Percentiles rank a stretch among this genome's conserved stretches.
Conservation (phyloP, 2,888 invertebrate genomes). For the Ornithoptera priamus region DNA sequence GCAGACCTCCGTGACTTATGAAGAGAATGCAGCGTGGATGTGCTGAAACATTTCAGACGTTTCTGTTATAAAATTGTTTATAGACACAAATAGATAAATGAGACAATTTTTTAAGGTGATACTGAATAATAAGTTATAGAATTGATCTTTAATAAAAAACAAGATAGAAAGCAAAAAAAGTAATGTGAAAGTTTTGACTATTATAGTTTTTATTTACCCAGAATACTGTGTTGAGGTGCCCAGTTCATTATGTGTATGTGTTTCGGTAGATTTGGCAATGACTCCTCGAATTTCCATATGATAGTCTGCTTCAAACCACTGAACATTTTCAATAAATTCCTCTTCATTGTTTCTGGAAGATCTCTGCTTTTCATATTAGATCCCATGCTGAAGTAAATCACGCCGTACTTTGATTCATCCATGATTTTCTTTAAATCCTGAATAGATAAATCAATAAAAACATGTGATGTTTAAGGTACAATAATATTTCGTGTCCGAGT, state of each 20-base stretch:
- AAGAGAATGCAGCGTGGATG: conserved; percentile 46
- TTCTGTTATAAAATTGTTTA: no score
- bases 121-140: no score
- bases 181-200: no score
- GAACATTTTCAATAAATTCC: conserved; percentile 49
- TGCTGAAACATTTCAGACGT: conserved; percentile 36
- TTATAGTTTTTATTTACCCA: conserved; percentile 40
- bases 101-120: no score
- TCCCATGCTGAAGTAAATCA: conserved; percentile 67
- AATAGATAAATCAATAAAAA: conserved; percentile 11
- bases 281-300: conserved; percentile 61
- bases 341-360: conserved; percentile 45
- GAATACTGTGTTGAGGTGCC: conserved; percentile 62
- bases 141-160: no score
- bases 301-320: conserved; percentile 56
- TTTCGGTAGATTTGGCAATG: conserved; percentile 47
- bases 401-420: conserved; percentile 55
- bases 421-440: conserved; percentile 56
- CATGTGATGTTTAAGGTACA: no score
- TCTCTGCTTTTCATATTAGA: conserved; percentile 50
- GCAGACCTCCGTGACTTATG: conserved; percentile 49
- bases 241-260: conserved; percentile 68
- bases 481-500: no score
- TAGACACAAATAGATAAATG: no score
- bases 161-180: no score